Base-by-base conservation (phyloP, 2,797 vertebrate genomes). In the Lemur catta region DNA sequence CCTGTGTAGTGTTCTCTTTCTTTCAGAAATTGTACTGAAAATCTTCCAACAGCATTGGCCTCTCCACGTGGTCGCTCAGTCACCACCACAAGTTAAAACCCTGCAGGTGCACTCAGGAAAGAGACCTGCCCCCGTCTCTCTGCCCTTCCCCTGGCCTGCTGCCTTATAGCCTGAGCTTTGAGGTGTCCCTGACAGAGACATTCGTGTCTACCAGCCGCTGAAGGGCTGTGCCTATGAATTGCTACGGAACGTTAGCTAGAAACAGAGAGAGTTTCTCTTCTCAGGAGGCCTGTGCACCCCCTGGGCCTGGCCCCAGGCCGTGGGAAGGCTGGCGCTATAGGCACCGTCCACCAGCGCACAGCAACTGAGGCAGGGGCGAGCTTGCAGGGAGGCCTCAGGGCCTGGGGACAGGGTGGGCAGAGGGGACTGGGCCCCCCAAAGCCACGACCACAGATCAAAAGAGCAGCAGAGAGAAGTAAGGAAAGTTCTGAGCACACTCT, bases 291-390 rank as follows among this genome's bases (percentile, higher is more conserved):
- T 0, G 74, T 26, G 20, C 17, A 14, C 30, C 15, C 7, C 1
- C 61, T 20, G 11, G 28, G 24, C 15, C 10, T 22, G 15, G 57
- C 14, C 24, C 14, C 0, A 0, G 33, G 69, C 26, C 13, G 0
- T 7, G 76, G 67, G 61, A 41, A 88, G 41, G 26, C 33, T 65
- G 33, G 20, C 5, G 11, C 20, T 6, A 0, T 46, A 24, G 52
- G 3, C 0, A 0, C 30, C 41, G 63, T 6, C 17, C 12, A 18
- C 11, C 3, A 22, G 35, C 10, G 41, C 33, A 46, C 17, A 57
- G 43, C 28, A n/a, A 6, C 10, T 41, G 30, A 76, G 20, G 24
- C 11, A 52, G 8, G 0, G 76, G 18, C n/a, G 30, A 69, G 52
- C 35, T 43, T 9, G 14, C 14, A 78, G 55, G 30, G 57, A 30